Conservation (phyloP, 1,140 invertebrate species). For the Megalonaias nervosa region DNA sequence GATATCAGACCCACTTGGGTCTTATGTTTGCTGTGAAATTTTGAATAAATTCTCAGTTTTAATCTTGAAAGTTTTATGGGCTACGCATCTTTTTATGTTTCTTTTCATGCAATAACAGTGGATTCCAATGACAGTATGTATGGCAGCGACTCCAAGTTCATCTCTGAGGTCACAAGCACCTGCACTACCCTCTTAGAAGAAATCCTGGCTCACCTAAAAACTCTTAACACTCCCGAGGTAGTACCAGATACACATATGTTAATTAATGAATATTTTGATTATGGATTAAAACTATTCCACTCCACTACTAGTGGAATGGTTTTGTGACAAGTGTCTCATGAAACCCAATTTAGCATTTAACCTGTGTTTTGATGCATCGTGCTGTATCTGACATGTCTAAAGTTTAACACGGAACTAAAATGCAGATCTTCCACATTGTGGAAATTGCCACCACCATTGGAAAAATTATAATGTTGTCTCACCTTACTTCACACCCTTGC, state of each 20-base stretch:
- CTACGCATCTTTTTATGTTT: neutral
- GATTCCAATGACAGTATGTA: slow-evolving; percentile 96
- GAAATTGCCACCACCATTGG: too few species aligned
- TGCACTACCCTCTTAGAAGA: slow-evolving; percentile 84
- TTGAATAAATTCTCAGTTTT: neutral
- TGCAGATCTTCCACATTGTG: too few species aligned
- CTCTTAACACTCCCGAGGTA: slow-evolving; percentile 68
- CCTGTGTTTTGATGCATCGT: too few species aligned
- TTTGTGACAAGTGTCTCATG: too few species aligned
- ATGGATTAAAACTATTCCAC: too few species aligned
- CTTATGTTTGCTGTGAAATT: neutral
- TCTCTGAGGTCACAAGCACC: slow-evolving; percentile 85
- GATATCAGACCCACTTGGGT: too few species aligned
- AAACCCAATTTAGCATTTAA: too few species aligned
- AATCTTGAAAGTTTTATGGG: neutral
- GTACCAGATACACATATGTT: slow-evolving; percentile 6
- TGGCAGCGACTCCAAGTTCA: slow-evolving; percentile 89
- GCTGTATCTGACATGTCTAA: too few species aligned
- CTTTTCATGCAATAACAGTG: slow-evolving; percentile 76
- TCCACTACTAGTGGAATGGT: too few species aligned
- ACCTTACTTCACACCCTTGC: too few species aligned
- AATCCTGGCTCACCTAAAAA: slow-evolving; percentile 80
- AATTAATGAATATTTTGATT: neutral
- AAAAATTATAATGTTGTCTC: too few species aligned
- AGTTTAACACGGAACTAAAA: too few species aligned